Base-by-base conservation (phyloP, 2,888 invertebrate genomes). In the Lordiphosa andalusiaca region DNA sequence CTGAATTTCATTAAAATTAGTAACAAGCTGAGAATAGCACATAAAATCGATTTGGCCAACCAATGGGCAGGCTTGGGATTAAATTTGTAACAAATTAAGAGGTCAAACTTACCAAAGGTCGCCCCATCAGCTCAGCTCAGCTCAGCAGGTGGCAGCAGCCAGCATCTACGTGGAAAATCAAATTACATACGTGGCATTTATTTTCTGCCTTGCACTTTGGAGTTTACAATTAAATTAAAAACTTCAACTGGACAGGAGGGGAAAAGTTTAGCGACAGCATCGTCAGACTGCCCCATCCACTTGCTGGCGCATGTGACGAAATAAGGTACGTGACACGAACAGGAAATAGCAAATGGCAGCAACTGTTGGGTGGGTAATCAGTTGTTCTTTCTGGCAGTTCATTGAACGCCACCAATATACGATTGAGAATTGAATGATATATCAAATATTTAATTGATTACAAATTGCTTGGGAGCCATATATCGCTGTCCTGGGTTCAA, bases 211-310 rank as follows among this genome's bases (percentile, higher is more conserved):
- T 58, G 57, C 68, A 62, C 67, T 52, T 67, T 68, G 52, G 52
- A 50, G 58, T 54, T 57, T 70, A 55, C 77, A 78, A 83, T 80
- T 83, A 66, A 80, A 78, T 78, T 80, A 73, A 71, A 83, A 83
- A 78, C 63, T 77, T 64, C 64, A 69, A 63, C 69, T 57, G 56
- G 47, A 40, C 53, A 36, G 30, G 39, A 49, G 47, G 19, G 47
- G 23, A 44, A 61, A 82, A 68, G 63, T 78, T 78, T 51, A 50
- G 46, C 63, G 53, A 53, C 73, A 50, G 12, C 63, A 53, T 47
- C 63, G 55, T 47, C 44, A 55, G 35, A 40, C 41, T 40, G 36
- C 21, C 41, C 21, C 41, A 40, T 44, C 44, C 41, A 40, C 42
- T 63, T 12, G 49, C 19, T 44, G 39, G 49, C 13, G 37, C 62